Base-by-base conservation (phyloP, 1,140 invertebrate genomes). In the Octopus sinensis region DNA sequence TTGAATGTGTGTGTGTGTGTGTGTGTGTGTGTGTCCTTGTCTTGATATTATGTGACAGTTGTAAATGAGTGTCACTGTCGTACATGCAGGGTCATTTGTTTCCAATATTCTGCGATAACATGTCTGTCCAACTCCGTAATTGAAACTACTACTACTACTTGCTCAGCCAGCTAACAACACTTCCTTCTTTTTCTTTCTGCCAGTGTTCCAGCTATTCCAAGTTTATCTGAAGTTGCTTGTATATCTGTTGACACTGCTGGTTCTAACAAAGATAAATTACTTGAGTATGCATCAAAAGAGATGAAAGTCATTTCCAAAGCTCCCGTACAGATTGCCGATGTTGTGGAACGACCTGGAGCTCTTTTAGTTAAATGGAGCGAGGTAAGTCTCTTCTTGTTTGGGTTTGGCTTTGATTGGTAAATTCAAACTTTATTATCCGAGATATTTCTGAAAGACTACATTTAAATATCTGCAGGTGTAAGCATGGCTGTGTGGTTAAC, bases 151-250 rank as follows among this genome's bases (percentile, higher is more conserved):
- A 68, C n/a, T 68, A 68, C n/a, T 68, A 13, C 12, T 68, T 68
- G 62, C n/a, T n/a, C 12, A 68, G n/a, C 12, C 62, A 68, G 12
- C 62, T n/a, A 68, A 68, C 30, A 43, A 43, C 30, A 51, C 6
- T 78, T 52, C 10, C 52, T 52, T 78, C 1, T 13, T 62, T 81
- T 51, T 43, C 9, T 76, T 53, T 10, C 76, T 85, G 84, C 54
- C 84, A 90, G 89, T 80, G 78, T 90, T 73, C 89, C 89, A 82
- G 89, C 88, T 82, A 84, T 89, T 12, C 89, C 89, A 3, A 83
- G 83, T 82, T 84, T 87, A 53, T 83, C 84, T 78, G 88, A 87
- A 76, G 87, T 90, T 12, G 84, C 87, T 17, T 87, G 82, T 79
- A 84, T 90, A 13, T 84, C 85, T 79, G 85, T 87, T 5, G 85